Conservation (phyloP, 2,888 invertebrate genomes). For the Adelphocoris suturalis region DNA sequence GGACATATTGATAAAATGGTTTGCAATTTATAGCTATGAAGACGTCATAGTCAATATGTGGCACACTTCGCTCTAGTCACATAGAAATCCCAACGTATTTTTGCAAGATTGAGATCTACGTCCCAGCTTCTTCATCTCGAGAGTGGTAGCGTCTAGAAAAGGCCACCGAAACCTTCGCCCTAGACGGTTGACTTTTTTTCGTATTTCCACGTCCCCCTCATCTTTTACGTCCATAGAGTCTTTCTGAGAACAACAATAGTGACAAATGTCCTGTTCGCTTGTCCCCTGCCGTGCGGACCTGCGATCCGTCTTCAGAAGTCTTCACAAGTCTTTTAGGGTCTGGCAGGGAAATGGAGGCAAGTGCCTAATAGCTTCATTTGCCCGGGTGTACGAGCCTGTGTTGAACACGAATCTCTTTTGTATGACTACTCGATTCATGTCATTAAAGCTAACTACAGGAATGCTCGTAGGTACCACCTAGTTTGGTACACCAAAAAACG, state of each 20-base stretch:
- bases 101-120: background rate
- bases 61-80: no score
- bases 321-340: background rate
- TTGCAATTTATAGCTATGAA: no score
- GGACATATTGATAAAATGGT: no score
- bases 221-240: background rate
- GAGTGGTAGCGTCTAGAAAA: background rate
- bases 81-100: background rate
- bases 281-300: slow-evolving; percentile 5
- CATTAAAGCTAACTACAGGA: no score
- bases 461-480: no score
- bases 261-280: slow-evolving; percentile 8
- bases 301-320: slow-evolving; percentile 4
- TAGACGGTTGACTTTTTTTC: background rate
- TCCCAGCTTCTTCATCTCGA: background rate
- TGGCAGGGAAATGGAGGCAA: background rate
- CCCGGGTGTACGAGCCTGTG: background rate
- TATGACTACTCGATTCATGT: background rate
- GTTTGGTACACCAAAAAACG: no score
- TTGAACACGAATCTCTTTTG: background rate
- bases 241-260: slow-evolving; percentile 19
- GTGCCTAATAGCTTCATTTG: slow-evolving; percentile 22
- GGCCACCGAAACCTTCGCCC: no score
- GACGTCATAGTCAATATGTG: no score
- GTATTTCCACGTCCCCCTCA: background rate